Evolutionary conservation across 2,888 invertebrate genomes (phyloP), one percentile per base, ranked within the genome.

Genomic region (Epistrophe eligans): DNA sequence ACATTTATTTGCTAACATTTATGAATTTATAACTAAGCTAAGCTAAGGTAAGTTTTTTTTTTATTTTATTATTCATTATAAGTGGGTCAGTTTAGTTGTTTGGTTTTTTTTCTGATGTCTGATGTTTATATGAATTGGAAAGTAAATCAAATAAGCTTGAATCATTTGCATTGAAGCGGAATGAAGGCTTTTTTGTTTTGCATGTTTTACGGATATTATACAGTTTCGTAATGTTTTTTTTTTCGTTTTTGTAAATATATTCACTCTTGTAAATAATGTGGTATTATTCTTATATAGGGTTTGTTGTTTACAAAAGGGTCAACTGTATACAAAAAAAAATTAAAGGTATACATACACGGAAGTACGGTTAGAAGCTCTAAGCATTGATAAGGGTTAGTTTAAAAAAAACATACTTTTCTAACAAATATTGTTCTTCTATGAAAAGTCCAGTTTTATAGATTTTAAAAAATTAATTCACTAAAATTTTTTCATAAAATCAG

Each of bases 111-210:
- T 32, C 52, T 55, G 43, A 10, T 13, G n/a, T 48, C 3, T 62
- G 40, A 15, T 50, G 50, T 67, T 67, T 67, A 50, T 67, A 50
- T 38, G 35, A 32, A 11, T 72, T 60, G 50, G 52, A 58, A 71
- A 79, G 52, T 45, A 52, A 71, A 38, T 58, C 50, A 52, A 52
- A 58, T 74, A n/a, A 70, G 38, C 35, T 62, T 40, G 57, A 71
- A 71, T 70, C 45, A 17, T 62, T 71, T 77, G 57, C 71, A 72
- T 82, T 62, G 62, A 70, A 81, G 70, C 55, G 45, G 62, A 77
- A 64, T 80, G 9, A 62, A 35, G 74, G 35, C 13, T 24, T 70
- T 28, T 62, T 81, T 74, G 55, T 9, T 62, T 81, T 81, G 74
- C 60, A 62, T 35, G 43, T 11, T 60, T 52, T 13, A 19, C 57